Evolutionary conservation across 1,140 invertebrate genomes (phyloP), one percentile per base, ranked within the genome.

Genomic region (Drosophila teissieri): DNA sequence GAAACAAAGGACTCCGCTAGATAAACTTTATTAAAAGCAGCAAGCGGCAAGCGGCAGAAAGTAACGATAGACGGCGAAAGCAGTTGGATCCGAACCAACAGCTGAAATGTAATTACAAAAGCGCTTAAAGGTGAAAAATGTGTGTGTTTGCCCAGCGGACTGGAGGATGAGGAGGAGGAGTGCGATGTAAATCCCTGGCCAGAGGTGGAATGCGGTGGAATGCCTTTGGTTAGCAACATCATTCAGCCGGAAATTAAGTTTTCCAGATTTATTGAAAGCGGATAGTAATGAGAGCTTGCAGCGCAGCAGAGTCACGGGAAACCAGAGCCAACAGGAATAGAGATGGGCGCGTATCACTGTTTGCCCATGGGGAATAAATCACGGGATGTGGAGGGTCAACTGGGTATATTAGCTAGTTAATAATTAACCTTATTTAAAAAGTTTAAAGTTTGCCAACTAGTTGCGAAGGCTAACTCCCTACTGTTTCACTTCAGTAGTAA

Each of bases 211-310:
- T 64, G 48, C 34, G 42, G 36, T 44, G 39, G 34, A 42, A 48
- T 64, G 48, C 34, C 46, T 56, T 67, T 61, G 52, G 61, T 61
- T 83, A 65, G 65, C 77, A 73, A 63, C 73, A 79, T 90, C 84
- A 84, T 86, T 91, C 88, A 82, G 80, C 83, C 90, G 90, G 90
- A 91, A 91, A 91, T 91, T 91, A 91, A 91, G 84, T 91, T 91
- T 79, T 78, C 72, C 68, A 91, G 90, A 91, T 91, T 91, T 91
- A 91, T 91, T 91, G 90, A 91, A 88, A 91, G 80, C 90, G 90
- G 90, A 91, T 89, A 91, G 86, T 90, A 91, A 88, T 88, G 83
- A 89, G 82, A 85, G 81, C 65, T 58, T 37, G 27, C 68, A 60
- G 58, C 53, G 34, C 19, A 45, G 60, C 19, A 55, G 61, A 75